These are phyloP conservation scores for Gasterosteus aculeatus DNA, from an alignment of 2,113 vertebrate species.

Conservation along the genomic window DNA sequence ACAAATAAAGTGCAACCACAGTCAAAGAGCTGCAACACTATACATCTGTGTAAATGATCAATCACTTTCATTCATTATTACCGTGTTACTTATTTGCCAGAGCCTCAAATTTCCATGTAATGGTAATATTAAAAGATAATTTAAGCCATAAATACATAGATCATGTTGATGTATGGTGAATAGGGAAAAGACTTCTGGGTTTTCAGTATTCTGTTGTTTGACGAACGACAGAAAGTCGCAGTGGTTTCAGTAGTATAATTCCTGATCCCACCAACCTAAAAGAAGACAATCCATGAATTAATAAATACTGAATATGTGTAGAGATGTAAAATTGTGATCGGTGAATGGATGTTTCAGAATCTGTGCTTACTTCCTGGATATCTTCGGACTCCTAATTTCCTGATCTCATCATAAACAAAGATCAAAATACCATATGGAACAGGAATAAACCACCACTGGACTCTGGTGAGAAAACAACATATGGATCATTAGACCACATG, in stretches of 20 bases:
- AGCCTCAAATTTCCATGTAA: slow-evolving; percentile 2
- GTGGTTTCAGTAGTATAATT: slow-evolving; percentile 84
- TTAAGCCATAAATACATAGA: slow-evolving; percentile 33
- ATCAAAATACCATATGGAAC: slow-evolving; percentile 87
- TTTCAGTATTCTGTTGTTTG: slow-evolving; percentile 5
- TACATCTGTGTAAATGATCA: slow-evolving; percentile 7
- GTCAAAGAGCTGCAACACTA: slow-evolving; percentile 16
- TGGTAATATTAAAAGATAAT: slow-evolving; percentile 23
- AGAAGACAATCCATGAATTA: slow-evolving; percentile 23
- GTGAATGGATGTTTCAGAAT: not conserved
- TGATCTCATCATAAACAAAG: slow-evolving; percentile 88
- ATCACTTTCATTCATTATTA: slow-evolving; percentile 6
- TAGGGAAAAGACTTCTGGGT: not conserved
- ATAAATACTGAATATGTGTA: not conserved
- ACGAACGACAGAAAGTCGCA: not conserved
- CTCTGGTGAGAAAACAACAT: slow-evolving; percentile 68
- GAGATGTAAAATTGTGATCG: not conserved
- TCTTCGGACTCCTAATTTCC: slow-evolving; percentile 87
- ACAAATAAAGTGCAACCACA: slow-evolving; percentile 43
- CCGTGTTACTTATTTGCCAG: not conserved
- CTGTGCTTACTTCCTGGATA: slow-evolving; percentile 85
- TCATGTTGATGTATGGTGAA: slow-evolving; percentile 13
- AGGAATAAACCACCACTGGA: slow-evolving; percentile 90
- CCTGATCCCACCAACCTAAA: slow-evolving; percentile 89
- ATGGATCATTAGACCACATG: not conserved